Evolutionary conservation across 2,113 vertebrate genomes (phyloP).

Genomic region (Sinocyclocheilus rhinocerous): DNA sequence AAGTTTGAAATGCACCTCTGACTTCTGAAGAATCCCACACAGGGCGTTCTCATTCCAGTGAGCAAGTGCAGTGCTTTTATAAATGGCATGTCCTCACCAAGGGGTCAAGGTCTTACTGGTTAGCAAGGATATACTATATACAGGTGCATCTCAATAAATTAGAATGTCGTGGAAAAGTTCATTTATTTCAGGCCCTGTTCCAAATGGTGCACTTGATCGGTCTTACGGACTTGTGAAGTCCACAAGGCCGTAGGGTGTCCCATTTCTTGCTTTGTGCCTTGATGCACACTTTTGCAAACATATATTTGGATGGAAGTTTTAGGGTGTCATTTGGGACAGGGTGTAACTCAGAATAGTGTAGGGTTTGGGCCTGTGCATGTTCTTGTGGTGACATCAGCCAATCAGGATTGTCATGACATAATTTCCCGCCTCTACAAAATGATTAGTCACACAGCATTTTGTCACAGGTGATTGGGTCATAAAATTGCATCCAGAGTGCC

Average conservation of each 20-base stretch:
- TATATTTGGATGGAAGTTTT: background rate
- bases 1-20: slow-evolving; percentile 56
- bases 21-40: slow-evolving; percentile 54
- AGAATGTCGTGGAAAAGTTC: too few relatives aligned
- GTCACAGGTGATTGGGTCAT: background rate
- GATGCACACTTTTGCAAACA: background rate
- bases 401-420: background rate
- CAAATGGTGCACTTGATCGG: background rate
- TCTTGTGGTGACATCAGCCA: background rate
- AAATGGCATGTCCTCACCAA: slow-evolving; percentile 20
- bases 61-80: slow-evolving; percentile 48
- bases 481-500: background rate
- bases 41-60: slow-evolving; percentile 43
- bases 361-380: background rate
- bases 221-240: background rate
- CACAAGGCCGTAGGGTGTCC: background rate
- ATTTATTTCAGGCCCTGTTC: background rate
- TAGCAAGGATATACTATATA: background rate
- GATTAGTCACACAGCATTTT: background rate
- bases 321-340: background rate
- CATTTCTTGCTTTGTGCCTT: background rate
- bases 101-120: background rate
- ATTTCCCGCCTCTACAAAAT: background rate
- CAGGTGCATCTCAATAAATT: too few relatives aligned
- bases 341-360: background rate